Percentiles rank a stretch among this genome's conserved stretches.
phyloP scores from a whole-genome alignment of 92 coral and sea anemone species.

The Phymanthus crucifer region DNA sequence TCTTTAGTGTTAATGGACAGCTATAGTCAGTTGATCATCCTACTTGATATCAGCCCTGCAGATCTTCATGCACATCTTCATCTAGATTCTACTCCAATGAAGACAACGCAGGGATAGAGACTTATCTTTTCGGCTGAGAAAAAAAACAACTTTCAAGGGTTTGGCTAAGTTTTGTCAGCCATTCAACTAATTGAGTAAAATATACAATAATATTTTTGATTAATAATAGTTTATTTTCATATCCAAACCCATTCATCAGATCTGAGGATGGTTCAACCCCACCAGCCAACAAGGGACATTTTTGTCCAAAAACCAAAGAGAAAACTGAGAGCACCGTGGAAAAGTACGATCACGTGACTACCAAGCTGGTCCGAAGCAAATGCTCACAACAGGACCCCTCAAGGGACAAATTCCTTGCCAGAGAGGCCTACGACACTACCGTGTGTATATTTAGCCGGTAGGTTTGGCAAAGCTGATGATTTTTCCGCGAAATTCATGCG shows the following conservation, averaged over 20 bases:
- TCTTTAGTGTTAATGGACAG: neutral
- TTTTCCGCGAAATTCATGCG: too few relatives aligned
- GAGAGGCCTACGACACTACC: conserved; percentile 49
- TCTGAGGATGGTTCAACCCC: neutral
- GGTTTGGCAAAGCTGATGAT: neutral
- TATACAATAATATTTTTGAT: too few relatives aligned
- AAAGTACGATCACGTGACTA: conserved; percentile 38
- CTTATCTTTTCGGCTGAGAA: too few relatives aligned
- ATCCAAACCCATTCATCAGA: conserved; percentile 8
- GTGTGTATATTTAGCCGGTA: conserved; percentile 65
- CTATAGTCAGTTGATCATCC: too few relatives aligned
- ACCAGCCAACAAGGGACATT: conserved; percentile 15
- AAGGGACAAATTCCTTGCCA: conserved; percentile 52
- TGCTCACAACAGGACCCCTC: conserved; percentile 41
- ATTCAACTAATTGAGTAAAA: too few relatives aligned
- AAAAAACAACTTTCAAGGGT: too few relatives aligned
- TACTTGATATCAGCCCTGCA: too few relatives aligned
- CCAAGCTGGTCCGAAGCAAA: conserved; percentile 44
- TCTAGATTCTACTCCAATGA: too few relatives aligned
- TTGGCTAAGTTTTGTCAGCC: too few relatives aligned
- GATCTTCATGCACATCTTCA: too few relatives aligned
- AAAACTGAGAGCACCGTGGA: conserved; percentile 40
- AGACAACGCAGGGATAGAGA: too few relatives aligned
- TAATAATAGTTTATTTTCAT: too few relatives aligned
- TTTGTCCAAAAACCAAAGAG: conserved; percentile 56